These are phyloP conservation scores for Hystrix cristata DNA, from an alignment of 2,113 vertebrate species.

Conservation along the genomic window DNA sequence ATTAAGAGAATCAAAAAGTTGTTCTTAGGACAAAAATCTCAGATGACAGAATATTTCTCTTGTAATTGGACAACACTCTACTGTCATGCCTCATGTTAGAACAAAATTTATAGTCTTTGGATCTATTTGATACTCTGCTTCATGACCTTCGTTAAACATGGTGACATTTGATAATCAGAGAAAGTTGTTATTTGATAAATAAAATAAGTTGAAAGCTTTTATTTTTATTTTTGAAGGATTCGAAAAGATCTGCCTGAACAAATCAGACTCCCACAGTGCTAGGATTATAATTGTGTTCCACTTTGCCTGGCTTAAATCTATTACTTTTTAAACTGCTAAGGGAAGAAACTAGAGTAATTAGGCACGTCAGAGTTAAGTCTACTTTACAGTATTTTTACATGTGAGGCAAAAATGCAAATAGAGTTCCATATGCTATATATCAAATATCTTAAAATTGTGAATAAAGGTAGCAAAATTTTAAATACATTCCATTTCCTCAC, in stretches of 20 bases:
- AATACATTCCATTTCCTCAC: neutral
- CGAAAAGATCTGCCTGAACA: neutral
- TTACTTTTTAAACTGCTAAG: neutral
- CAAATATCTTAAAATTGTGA: constrained; percentile 31
- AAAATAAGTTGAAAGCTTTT: constrained; percentile 17
- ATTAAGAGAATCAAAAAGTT: neutral
- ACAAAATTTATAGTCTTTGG: neutral
- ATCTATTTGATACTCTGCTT: neutral
- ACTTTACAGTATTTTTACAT: neutral
- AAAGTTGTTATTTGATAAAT: neutral
- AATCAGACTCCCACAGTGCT: neutral
- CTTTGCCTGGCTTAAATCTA: neutral
- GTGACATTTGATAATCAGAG: neutral
- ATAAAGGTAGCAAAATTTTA: neutral
- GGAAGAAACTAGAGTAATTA: neutral
- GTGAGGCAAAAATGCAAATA: neutral
- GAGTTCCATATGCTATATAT: neutral
- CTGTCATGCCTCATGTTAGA: neutral
- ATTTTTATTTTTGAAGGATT: constrained; percentile 3
- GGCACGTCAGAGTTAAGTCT: neutral
- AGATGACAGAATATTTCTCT: neutral
- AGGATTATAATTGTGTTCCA: too few species aligned
- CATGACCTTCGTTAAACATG: neutral
- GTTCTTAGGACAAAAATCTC: neutral
- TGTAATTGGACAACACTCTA: neutral